Conservation (phyloP, 1,140 invertebrate genomes). For the Zelostemma sp. region DNA sequence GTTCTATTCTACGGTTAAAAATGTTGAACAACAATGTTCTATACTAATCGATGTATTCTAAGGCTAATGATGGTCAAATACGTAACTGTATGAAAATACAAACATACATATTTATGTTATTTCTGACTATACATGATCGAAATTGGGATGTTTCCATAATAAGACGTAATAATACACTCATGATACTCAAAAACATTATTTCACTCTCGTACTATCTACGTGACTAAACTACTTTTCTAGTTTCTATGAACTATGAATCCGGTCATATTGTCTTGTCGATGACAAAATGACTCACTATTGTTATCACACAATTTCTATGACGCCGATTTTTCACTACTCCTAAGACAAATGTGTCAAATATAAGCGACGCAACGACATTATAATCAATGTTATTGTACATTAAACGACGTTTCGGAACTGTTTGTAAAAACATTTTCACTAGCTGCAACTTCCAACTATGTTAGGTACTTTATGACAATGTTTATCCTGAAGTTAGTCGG, state of each 20-base stretch:
- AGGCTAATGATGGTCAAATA: slow-evolving; percentile 42
- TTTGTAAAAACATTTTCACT: slow-evolving; percentile 40
- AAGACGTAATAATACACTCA: slow-evolving; percentile 52
- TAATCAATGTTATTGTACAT: slow-evolving; percentile 18
- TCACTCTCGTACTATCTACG: slow-evolving; percentile 64
- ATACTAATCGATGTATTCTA: slow-evolving; percentile 50
- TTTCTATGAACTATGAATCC: slow-evolving; percentile 52
- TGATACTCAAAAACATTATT: slow-evolving; percentile 57
- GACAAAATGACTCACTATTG: slow-evolving; percentile 31
- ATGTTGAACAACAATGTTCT: slow-evolving; percentile 41
- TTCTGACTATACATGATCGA: slow-evolving; percentile 38
- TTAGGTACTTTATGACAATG: slow-evolving; percentile 54
- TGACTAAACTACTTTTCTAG: slow-evolving; percentile 61
- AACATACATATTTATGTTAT: slow-evolving; percentile 41
- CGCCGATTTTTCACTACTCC: slow-evolving; percentile 34
- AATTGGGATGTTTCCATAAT: slow-evolving; percentile 27
- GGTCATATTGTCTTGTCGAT: slow-evolving; percentile 28
- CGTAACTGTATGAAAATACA: slow-evolving; percentile 37
- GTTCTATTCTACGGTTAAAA: slow-evolving; percentile 49
- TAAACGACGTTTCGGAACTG: slow-evolving; percentile 32
- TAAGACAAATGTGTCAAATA: slow-evolving; percentile 41
- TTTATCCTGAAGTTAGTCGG: slow-evolving; percentile 60
- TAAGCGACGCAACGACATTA: slow-evolving; percentile 44
- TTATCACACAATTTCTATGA: slow-evolving; percentile 40
- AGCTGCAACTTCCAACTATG: slow-evolving; percentile 57